Percentiles rank a stretch among this genome's conserved stretches.
Evolutionary conservation across 2,797 vertebrate species (phyloP).

Genomic region (Gymnoscopelus braueri): DNA sequence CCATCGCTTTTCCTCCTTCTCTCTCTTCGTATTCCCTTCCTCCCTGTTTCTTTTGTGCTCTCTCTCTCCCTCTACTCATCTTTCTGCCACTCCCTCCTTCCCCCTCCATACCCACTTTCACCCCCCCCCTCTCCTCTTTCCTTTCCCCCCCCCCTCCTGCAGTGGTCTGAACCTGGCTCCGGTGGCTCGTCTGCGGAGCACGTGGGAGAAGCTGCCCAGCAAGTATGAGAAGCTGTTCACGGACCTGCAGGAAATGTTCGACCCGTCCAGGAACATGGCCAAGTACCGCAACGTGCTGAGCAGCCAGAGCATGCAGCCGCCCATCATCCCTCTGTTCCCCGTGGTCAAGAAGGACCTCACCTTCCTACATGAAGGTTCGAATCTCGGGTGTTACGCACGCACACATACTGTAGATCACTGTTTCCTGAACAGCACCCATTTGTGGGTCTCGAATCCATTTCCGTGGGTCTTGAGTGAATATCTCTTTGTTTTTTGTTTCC

Average conservation of each 20-base stretch:
- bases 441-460: background rate
- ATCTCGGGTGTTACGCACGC: too few species aligned
- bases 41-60: background rate
- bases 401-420: constrained; percentile 14
- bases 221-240: constrained; percentile 96
- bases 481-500: too few species aligned
- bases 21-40: background rate
- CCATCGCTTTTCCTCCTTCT: too few species aligned
- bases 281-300: constrained; percentile 97
- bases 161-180: constrained; percentile 94
- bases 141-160: constrained; percentile 1
- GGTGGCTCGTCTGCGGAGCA: constrained; percentile 90
- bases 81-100: background rate
- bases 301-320: constrained; percentile 97
- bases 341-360: constrained; percentile 99
- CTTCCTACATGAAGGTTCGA: constrained; percentile 92
- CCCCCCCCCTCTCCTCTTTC: background rate
- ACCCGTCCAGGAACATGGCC: constrained; percentile 97
- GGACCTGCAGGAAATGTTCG: constrained; percentile 96
- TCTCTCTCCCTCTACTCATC: background rate
- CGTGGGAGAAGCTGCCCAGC: constrained; percentile 96
- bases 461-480: too few species aligned
- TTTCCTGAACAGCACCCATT: too few species aligned
- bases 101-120: background rate
- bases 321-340: constrained; percentile 96